Evolutionary conservation across 2,888 invertebrate species (phyloP), one percentile per base, ranked within the genome.

Genomic region (Leucania comma): DNA sequence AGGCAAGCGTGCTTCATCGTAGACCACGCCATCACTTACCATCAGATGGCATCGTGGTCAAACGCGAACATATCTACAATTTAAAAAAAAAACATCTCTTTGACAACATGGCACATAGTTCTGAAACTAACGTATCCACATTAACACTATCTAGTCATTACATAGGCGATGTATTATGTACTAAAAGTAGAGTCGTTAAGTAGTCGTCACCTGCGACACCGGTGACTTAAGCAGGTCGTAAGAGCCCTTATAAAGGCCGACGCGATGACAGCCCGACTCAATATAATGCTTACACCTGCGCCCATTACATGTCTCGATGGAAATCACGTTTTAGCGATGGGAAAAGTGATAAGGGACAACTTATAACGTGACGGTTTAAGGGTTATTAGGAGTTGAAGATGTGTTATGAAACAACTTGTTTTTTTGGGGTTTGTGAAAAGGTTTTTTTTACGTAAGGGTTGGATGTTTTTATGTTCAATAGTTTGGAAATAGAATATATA

Each of bases 161-260:
- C 78, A 64, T 72, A 80, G 68, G 59, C 61, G 9, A 71, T 81
- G 78, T 81, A 86, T 82, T 84, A 80, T 81, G 78, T 77, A 82
- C 59, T 70, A 63, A 72, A 82, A 82, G 80, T 86, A 78, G 59
- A 82, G 73, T 86, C 84, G 87, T 90, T 87, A 87, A 88, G 86
- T 85, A 84, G 81, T 86, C 81, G 86, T 86, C 91, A 91, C 90
- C 90, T 90, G 87, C 81, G 88, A 72, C 86, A 81, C 74, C 57
- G 59, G 57, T 61, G 86, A 82, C 82, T 85, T 87, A 87, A 86
- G 85, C 83, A 84, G 89, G 87, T 88, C 82, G 68, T 77, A 78
- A 90, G 91, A 87, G 89, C 90, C 89, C 91, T 91, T 89, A 85
- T 80, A 87, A 85, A 86, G 87, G 86, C 78, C 82, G 85, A 85